Evolutionary conservation across 2,888 invertebrate species (phyloP).

Genomic region (Caenorhabditis sp.): DNA sequence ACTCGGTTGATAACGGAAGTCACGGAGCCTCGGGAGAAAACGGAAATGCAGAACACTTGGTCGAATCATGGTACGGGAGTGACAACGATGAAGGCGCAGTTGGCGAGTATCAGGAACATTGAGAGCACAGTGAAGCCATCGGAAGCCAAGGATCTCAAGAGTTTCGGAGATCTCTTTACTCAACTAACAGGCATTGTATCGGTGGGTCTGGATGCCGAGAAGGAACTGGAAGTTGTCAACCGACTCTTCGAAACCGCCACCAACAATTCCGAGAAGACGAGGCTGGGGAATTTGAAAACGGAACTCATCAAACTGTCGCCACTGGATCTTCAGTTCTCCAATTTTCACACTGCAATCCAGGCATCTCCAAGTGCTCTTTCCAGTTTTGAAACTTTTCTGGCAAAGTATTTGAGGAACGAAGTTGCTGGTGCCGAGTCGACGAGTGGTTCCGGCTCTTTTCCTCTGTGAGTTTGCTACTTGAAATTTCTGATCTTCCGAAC

Average conservation of each 20-base stretch:
- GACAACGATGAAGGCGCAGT: background rate
- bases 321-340: background rate
- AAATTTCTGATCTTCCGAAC: no score
- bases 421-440: no score
- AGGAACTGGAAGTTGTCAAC: background rate
- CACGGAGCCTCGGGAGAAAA: background rate
- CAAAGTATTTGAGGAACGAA: no score
- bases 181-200: background rate
- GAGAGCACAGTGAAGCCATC: background rate
- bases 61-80: background rate
- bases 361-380: background rate
- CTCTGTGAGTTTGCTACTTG: no score
- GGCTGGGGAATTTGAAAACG: background rate
- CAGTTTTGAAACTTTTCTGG: background rate
- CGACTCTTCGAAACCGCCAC: background rate
- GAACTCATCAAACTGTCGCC: background rate
- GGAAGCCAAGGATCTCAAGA: background rate
- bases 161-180: background rate
- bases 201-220: background rate
- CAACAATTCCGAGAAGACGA: background rate
- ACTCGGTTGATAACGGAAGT: background rate
- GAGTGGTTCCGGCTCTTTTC: no score
- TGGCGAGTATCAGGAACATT: background rate
- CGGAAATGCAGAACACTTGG: background rate
- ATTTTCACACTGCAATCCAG: background rate